Base-by-base conservation (phyloP, 2,113 vertebrate genomes). In the Melanocharis versteri region DNA sequence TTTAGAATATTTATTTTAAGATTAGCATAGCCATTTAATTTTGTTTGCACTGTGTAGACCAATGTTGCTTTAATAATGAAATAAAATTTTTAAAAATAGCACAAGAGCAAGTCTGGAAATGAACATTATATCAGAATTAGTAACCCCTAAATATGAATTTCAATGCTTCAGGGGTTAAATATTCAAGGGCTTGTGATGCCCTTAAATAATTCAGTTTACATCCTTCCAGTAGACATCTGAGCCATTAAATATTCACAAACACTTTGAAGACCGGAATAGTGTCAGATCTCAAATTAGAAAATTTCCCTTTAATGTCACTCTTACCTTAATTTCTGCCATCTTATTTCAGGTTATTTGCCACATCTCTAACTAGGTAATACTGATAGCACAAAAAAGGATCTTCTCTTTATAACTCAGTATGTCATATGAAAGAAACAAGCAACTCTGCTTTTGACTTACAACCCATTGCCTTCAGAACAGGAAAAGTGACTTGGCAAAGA, bases 211-310 rank as follows among this genome's bases (percentile, higher is more conserved):
- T 95, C 87, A 94, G 19, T 56, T 78, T 69, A 93, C 4, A 6
- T 82, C 58, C 71, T 96, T 94, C 83, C n/a, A 84, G 54, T 69
- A 90, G 75, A 92, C 89, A 54, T 90, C 37, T 60, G 83, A 93
- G 73, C 54, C 28, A 94, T 86, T 94, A 97, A 97, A 96, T 96
- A 96, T 96, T 97, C 84, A 95, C 82, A 84, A 95, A 76, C 53
- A 44, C 70, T 97, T 96, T 96, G 69, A 95, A 71, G 84, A 80
- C 40, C 81, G 48, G 68, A 96, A 95, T 56, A 51, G 37, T 89
- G 72, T 94, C 85, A 97, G 45, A 62, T 94, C 87, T 90, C 89
- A 97, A 95, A 96, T 86, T 93, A 90, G 94, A 95, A 96, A 88
- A 50, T 86, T 50, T 96, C 66, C 31, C 79, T 92, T 96, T 80